phyloP scores from a whole-genome alignment of 2,888 invertebrate genomes.

The Gonocerus acuteangulatus region DNA sequence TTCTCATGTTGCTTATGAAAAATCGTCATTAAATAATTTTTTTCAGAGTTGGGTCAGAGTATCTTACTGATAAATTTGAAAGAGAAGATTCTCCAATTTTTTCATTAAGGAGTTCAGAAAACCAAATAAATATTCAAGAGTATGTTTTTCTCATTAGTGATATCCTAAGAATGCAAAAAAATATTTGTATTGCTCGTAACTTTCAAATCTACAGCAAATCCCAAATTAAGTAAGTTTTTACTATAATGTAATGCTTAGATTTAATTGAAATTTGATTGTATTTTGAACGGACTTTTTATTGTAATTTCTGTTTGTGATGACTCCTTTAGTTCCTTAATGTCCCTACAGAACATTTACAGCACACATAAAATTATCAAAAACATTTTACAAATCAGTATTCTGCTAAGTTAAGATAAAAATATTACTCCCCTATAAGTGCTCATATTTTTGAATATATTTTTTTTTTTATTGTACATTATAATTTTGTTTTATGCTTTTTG shows the following conservation, averaged over 20 bases:
- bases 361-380: too few relatives aligned
- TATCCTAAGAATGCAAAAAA: constrained; percentile 86
- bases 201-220: constrained; percentile 78
- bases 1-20: background rate
- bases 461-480: too few relatives aligned
- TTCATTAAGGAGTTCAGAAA: constrained; percentile 48
- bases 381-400: too few relatives aligned
- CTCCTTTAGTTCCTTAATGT: too few relatives aligned
- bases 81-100: constrained; percentile 47
- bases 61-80: constrained; percentile 32
- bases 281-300: background rate
- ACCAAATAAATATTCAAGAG: constrained; percentile 52
- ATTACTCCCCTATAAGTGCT: too few relatives aligned
- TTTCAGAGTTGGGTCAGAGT: constrained; percentile 30
- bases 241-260: constrained; percentile 51
- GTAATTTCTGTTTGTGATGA: constrained; percentile 1
- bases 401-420: too few relatives aligned
- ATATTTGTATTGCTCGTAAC: constrained; percentile 85
- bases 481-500: too few relatives aligned
- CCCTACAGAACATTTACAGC: too few relatives aligned
- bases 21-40: background rate
- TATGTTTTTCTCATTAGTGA: constrained; percentile 82
- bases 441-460: too few relatives aligned
- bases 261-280: background rate
- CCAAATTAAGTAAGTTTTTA: constrained; percentile 39